Conservation (phyloP, 92 coral and sea anemone genomes). For the Phymanthus crucifer region DNA sequence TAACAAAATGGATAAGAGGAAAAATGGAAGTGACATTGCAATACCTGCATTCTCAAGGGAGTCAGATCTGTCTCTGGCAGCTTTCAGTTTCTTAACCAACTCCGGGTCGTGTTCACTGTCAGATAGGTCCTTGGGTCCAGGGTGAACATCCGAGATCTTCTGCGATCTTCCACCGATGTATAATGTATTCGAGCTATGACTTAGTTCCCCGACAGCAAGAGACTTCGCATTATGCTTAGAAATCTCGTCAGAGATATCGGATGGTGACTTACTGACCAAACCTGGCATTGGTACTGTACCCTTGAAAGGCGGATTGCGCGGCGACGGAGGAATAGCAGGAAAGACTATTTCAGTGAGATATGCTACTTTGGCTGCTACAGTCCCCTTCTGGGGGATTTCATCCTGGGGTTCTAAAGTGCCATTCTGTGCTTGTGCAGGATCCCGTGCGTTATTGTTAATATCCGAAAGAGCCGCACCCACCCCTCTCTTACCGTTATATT, state of each 20-base stretch:
- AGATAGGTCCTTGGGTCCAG: conserved; percentile 39
- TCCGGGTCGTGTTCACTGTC: conserved; percentile 16
- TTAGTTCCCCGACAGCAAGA: conserved; percentile 88
- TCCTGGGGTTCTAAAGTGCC: conserved; percentile 43
- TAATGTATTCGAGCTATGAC: conserved; percentile 71
- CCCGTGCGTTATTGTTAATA: conserved; percentile 46
- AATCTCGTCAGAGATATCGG: conserved; percentile 83
- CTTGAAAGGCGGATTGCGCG: conserved; percentile 64
- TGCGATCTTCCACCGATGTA: conserved; percentile 83
- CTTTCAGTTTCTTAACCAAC: conserved; percentile 32
- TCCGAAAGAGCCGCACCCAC: conserved; percentile 30
- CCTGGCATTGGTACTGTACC: conserved; percentile 96
- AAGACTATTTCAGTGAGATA: conserved; percentile 78
- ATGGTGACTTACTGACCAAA: conserved; percentile 69
- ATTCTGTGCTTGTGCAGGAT: conserved; percentile 14
- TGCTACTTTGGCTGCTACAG: conserved; percentile 85
- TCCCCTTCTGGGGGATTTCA: conserved; percentile 75
- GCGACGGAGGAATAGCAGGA: conserved; percentile 50
- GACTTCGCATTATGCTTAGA: conserved; percentile 91
- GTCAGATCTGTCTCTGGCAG: conserved; percentile 35
- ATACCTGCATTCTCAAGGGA: conserved; percentile 19
- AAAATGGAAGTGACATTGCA: conserved; percentile 6
- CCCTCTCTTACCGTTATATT: conserved; percentile 18
- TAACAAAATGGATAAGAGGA: not conserved
- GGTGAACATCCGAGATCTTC: conserved; percentile 66